phyloP scores from a whole-genome alignment of 2,797 vertebrate genomes.

The Huso huso region DNA sequence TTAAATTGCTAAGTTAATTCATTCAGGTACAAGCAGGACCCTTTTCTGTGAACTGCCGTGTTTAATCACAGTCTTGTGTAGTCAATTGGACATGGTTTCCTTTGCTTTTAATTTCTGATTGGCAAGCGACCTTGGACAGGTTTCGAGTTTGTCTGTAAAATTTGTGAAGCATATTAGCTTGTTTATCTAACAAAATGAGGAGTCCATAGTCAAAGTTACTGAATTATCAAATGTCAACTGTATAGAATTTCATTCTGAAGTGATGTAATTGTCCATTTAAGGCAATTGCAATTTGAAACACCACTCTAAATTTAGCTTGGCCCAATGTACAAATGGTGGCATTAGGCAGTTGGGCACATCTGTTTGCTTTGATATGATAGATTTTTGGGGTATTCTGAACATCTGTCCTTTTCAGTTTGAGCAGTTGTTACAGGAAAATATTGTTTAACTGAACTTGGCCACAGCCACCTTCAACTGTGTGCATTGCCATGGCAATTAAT shows the following conservation, averaged over 20 bases:
- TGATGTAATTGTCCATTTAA: constrained; percentile 4
- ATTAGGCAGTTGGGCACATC: constrained; percentile 26
- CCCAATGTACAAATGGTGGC: constrained; percentile 20
- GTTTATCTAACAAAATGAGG: not conserved
- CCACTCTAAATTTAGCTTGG: constrained; percentile 21
- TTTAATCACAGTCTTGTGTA: no score
- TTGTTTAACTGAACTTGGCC: constrained; percentile 27
- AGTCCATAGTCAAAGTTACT: constrained; percentile 6
- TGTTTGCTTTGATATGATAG: constrained; percentile 31
- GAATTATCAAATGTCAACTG: constrained; percentile 13
- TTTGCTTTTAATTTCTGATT: no score
- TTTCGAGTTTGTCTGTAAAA: not conserved
- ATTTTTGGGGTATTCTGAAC: constrained; percentile 24
- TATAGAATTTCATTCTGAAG: constrained; percentile 20
- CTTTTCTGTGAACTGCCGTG: no score
- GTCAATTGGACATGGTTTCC: no score
- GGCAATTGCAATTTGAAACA: constrained; percentile 13
- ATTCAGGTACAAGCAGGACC: no score
- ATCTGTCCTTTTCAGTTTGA: constrained; percentile 27
- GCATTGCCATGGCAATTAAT: constrained; percentile 23
- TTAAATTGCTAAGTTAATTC: no score
- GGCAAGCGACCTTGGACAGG: not conserved
- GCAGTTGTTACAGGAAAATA: constrained; percentile 16
- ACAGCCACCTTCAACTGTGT: constrained; percentile 28
- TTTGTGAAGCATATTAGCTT: not conserved